Evolutionary conservation across 2,113 vertebrate species (phyloP).

Genomic region (Sterrhoptilus dennistouni): DNA sequence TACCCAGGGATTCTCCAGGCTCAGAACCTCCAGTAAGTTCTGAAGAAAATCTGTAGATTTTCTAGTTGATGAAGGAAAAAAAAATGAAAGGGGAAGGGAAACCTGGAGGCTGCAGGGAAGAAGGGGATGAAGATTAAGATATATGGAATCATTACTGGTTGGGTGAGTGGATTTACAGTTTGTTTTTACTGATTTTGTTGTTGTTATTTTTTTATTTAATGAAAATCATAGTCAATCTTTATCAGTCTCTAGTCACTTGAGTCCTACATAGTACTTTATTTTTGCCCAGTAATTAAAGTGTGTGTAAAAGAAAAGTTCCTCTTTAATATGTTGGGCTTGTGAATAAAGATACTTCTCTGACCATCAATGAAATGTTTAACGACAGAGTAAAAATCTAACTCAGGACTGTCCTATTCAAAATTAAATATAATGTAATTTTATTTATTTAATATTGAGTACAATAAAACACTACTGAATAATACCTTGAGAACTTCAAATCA

Average conservation of each 20-base stretch:
- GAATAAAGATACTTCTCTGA: neutral
- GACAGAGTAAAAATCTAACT: neutral
- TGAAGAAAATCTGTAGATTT: neutral
- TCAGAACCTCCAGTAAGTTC: neutral
- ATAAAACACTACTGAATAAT: neutral
- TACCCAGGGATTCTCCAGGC: neutral
- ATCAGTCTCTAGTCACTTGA: neutral
- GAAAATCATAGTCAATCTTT: neutral
- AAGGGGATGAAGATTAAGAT: neutral
- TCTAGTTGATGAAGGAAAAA: neutral
- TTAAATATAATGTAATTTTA: neutral
- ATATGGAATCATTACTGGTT: neutral
- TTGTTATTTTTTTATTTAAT: neutral
- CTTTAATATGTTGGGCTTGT: neutral
- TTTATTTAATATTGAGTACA: neutral
- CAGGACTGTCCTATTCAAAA: neutral
- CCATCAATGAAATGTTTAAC: neutral
- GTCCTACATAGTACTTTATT: neutral
- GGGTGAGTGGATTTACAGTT: neutral
- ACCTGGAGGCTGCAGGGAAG: neutral
- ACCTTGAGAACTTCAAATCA: neutral
- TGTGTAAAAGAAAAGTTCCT: neutral
- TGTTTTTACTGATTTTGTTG: neutral
- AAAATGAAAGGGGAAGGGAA: neutral
- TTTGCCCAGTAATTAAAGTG: neutral